These are phyloP conservation scores for Nysson spinosus DNA, from an alignment of 2,888 invertebrate genomes.

Conservation along the genomic window DNA sequence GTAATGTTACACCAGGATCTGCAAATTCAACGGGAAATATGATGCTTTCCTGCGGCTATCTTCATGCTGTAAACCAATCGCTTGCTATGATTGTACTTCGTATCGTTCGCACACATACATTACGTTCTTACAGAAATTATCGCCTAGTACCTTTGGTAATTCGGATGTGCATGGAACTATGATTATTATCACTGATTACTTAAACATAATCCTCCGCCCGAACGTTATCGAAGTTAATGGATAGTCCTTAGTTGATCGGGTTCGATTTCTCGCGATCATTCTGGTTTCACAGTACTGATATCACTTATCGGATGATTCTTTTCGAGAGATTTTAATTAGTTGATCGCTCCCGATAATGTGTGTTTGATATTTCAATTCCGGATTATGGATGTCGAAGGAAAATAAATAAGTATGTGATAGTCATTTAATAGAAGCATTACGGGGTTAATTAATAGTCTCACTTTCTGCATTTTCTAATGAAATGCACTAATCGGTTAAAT, in stretches of 20 bases:
- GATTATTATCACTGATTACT: slow-evolving; percentile 72
- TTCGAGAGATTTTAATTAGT: no score
- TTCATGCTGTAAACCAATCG: slow-evolving; percentile 3
- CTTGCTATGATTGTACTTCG: slow-evolving; percentile 13
- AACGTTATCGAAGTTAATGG: slow-evolving; percentile 7
- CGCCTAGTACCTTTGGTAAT: slow-evolving; percentile 71
- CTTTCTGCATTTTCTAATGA: no score
- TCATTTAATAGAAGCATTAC: no score
- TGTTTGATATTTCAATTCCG: no score
- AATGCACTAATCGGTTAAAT: no score
- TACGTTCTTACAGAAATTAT: slow-evolving; percentile 48
- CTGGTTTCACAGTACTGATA: slow-evolving; percentile 4
- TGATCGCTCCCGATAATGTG: no score
- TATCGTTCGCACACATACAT: slow-evolving; percentile 32
- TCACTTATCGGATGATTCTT: no score
- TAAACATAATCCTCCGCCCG: slow-evolving; percentile 54
- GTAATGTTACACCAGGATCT: no score
- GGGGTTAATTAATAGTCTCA: no score
- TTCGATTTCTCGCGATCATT: neutral
- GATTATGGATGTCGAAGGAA: no score
- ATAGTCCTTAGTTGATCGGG: slow-evolving; percentile 8
- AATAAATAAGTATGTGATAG: no score
- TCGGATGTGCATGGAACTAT: slow-evolving; percentile 76
- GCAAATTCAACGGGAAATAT: no score
- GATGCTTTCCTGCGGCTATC: neutral